Evolutionary conservation across 2,797 vertebrate genomes (phyloP), one percentile per base, ranked within the genome.

Genomic region (Onychomys torridus): DNA sequence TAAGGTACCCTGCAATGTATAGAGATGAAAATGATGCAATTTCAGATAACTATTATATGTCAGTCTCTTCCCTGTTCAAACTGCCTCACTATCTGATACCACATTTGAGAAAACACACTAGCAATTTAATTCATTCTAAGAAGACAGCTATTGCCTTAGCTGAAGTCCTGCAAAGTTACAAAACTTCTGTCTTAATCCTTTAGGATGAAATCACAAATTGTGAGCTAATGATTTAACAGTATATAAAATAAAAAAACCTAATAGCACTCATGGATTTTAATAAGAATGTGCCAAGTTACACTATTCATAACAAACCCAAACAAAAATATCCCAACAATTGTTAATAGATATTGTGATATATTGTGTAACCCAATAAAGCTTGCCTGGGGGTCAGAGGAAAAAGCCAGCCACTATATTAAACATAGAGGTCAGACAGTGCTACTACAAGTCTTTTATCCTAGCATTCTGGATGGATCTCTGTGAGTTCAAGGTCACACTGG

Each of bases 111-210:
- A 85, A 82, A 92, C 10, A 85, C 46, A 84, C 13, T n/a, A 77
- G n/a, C 13, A 69, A 49, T 49, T 93, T 76, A 57, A 78, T 88
- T 57, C 27, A 85, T 92, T 88, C 73, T 21, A 91, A 84, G 16
- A 84, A 89, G 21, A 90, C 46, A 84, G 29, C 8, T 49, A 49
- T 32, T 6, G 32, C 76, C 34, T 96, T 43, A 86, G 19, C 14
- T 85, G 97, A 89, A n/a, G 46, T 1, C 19, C 6, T 94, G 7
- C n/a, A 95, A 95, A 94, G 55, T 89, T 71, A 73, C 5, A 73
- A 55, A 79, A 91, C 1, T 11, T 17, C 34, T 67, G 52, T 63
- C 52, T 65, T 87, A 92, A 96, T 27, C 21, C 25, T 92, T 89
- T 84, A 73, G 1, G 71, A 49, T 71, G 71, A 93, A 91, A 55